Conservation (phyloP, 2,797 vertebrate genomes). For the Furcifer pardalis region DNA sequence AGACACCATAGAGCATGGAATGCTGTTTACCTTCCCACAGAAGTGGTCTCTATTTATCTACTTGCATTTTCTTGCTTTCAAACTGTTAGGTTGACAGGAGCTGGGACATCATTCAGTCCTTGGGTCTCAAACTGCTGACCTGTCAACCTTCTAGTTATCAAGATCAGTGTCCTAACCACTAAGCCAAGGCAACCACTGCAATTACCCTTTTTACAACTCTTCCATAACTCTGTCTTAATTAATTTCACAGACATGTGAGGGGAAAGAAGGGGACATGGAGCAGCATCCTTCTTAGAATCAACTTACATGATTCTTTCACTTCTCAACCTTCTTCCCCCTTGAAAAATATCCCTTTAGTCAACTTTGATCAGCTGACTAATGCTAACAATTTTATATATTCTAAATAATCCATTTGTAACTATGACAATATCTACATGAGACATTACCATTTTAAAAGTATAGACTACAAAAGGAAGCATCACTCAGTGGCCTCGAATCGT, state of each 20-base stretch:
- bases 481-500: neutral
- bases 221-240: neutral
- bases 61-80: too few species aligned
- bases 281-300: neutral
- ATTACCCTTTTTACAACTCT: too few species aligned
- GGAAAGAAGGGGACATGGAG: neutral
- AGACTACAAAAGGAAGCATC: neutral
- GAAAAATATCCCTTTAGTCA: neutral
- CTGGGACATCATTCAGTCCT: too few species aligned
- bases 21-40: too few species aligned
- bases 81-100: too few species aligned
- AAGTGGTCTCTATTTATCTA: too few species aligned
- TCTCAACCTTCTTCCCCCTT: neutral
- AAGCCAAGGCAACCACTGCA: too few species aligned
- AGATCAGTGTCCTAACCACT: too few species aligned
- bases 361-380: neutral
- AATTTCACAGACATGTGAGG: neutral
- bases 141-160: too few species aligned
- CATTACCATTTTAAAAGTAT: neutral
- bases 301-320: neutral
- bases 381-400: neutral
- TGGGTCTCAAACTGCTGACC: too few species aligned
- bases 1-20: too few species aligned
- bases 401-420: neutral
- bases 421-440: neutral